phyloP scores from a whole-genome alignment of 2,797 vertebrate species.

The Acanthopagrus latus region DNA sequence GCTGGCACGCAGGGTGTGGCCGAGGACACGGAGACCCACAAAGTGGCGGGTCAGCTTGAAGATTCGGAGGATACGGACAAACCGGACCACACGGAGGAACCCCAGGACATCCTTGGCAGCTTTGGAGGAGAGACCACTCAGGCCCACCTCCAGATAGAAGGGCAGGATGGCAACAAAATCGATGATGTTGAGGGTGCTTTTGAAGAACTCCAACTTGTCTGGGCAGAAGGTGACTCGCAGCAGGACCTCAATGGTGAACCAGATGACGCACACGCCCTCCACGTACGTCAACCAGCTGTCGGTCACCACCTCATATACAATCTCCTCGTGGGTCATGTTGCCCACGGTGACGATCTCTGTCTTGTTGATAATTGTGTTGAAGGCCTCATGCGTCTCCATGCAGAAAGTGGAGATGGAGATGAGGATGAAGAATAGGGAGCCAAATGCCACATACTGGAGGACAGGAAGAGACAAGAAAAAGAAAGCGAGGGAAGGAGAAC shows the following conservation, averaged over 20 bases:
- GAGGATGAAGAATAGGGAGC: slow-evolving; percentile 99
- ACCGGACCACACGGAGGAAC: slow-evolving; percentile 97
- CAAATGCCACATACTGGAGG: slow-evolving; percentile 96
- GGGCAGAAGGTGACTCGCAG: slow-evolving; percentile 98
- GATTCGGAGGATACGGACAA: slow-evolving; percentile 98
- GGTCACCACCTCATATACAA: slow-evolving; percentile 92
- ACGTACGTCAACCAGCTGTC: slow-evolving; percentile 98
- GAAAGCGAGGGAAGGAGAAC: slow-evolving; percentile 15
- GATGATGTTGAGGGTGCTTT: slow-evolving; percentile 98
- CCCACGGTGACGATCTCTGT: slow-evolving; percentile 93
- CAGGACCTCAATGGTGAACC: slow-evolving; percentile 99
- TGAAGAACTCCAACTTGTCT: slow-evolving; percentile 98
- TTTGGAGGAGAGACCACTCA: slow-evolving; percentile 98
- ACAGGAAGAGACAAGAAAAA: slow-evolving; percentile 24
- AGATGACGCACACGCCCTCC: slow-evolving; percentile 98
- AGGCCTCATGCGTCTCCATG: slow-evolving; percentile 99
- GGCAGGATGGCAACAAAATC: slow-evolving; percentile 99
- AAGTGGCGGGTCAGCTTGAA: slow-evolving; percentile 99
- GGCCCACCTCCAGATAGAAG: slow-evolving; percentile 98
- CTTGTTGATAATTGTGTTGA: slow-evolving; percentile 97
- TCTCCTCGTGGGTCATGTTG: slow-evolving; percentile 91
- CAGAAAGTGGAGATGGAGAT: slow-evolving; percentile 99
- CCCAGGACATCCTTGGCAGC: slow-evolving; percentile 99
- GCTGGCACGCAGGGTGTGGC: slow-evolving; percentile 98
- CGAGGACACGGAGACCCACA: slow-evolving; percentile 95